These are phyloP conservation scores for Sinodicranocentrus sp. DNA, from an alignment of 2,888 invertebrate species.

Conservation along the genomic window DNA sequence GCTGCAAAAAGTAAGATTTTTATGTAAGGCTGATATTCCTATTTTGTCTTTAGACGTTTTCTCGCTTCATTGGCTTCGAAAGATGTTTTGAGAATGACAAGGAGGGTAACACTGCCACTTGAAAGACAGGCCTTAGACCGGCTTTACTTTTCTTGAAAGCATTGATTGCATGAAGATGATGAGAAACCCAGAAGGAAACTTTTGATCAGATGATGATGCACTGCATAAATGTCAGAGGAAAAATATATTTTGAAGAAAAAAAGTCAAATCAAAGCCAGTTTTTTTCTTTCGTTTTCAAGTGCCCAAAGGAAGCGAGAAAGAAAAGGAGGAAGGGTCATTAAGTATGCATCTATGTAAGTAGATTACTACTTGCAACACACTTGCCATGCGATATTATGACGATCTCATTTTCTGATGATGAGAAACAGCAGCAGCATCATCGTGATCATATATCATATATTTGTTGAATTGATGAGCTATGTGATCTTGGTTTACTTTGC, in stretches of 20 bases:
- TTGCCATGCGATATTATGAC: constrained; percentile 38
- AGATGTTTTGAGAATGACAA: no score
- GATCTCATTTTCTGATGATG: constrained; percentile 49
- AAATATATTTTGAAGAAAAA: not conserved
- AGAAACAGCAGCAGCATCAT: not conserved
- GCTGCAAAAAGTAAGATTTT: no score
- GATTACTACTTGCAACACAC: constrained; percentile 43
- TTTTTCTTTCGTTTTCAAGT: constrained; percentile 11
- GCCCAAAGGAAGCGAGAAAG: constrained; percentile 38
- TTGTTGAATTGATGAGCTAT: not conserved
- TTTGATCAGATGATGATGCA: not conserved
- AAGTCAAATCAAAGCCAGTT: constrained; percentile 39
- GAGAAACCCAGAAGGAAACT: not conserved
- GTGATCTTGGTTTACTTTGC: constrained; percentile 6
- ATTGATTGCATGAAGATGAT: constrained; percentile 7
- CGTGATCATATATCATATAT: not conserved
- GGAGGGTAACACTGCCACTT: not conserved
- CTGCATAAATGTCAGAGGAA: not conserved
- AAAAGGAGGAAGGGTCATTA: constrained; percentile 43
- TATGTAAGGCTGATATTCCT: no score
- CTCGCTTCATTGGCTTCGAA: no score
- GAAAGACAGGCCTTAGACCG: constrained; percentile 12
- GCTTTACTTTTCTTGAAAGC: not conserved
- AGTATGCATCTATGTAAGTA: constrained; percentile 61
- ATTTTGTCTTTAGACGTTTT: no score